Evolutionary conservation across 1,140 invertebrate genomes (phyloP), one percentile per base, ranked within the genome.

Genomic region (Chymomyza costata): DNA sequence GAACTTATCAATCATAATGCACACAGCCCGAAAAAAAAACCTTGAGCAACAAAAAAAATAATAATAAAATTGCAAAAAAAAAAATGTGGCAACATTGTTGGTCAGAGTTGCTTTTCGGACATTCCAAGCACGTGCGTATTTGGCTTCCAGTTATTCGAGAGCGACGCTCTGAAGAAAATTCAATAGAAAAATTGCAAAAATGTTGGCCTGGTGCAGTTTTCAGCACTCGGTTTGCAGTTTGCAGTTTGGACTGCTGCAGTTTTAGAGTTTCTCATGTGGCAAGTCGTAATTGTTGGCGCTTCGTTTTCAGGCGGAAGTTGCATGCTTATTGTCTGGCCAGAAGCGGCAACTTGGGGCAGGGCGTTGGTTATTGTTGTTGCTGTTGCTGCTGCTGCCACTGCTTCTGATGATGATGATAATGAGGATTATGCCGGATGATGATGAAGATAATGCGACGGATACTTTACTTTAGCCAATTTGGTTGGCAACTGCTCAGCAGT

Each of bases 1-100:
- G 71, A 78, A 78, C 71, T 78, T 78, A 78, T 78, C 71, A 78
- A 78, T 78, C 71, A 78, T 78, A 78, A 78, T 71, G 67, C 71
- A 48, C 51, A 51, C 52, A 64, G 39, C 32, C 51, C 38, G 31
- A 44, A 16, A n/a, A 3, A 10, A 43, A 19, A 14, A n/a, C n/a
- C n/a, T n/a, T n/a, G n/a, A n/a, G n/a, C n/a, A n/a, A n/a, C n/a
- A n/a, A n/a, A n/a, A n/a, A n/a, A n/a, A n/a, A n/a, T n/a, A n/a
- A n/a, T n/a, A n/a, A n/a, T n/a, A n/a, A n/a, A n/a, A 25, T 8
- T 25, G 21, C 3, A 25, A 25, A 25, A 8, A 3, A 25, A 25
- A 25, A 8, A 25, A 25, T 5, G 8, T 38, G 18, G 38, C 58
- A 47, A 78, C 73, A 78, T 64, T 78, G 62, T 66, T 64, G 59